A percentile compares a stretch with the other conserved stretches of the same genome.
phyloP scores from a whole-genome alignment of 2,888 invertebrate species.

The Mimumesa dahlbomi region DNA sequence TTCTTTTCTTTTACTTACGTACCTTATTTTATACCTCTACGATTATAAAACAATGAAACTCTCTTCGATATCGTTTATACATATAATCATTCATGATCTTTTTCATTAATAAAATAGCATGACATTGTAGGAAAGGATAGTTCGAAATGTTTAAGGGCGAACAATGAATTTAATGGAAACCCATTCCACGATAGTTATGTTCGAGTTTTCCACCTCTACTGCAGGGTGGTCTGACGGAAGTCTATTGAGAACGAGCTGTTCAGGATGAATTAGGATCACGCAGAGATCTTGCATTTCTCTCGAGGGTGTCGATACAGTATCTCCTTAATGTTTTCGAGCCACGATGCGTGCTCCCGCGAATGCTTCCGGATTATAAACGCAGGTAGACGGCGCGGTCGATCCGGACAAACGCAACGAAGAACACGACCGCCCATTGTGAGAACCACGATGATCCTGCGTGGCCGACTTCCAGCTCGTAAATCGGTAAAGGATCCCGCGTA shows the following conservation, averaged over 20 bases:
- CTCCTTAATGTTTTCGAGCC: conserved; percentile 32
- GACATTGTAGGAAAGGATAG: no score
- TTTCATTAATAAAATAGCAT: no score
- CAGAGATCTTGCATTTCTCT: conserved; percentile 8
- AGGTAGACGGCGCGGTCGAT: conserved; percentile 60
- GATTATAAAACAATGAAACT: no score
- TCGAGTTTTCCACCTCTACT: conserved; percentile 2
- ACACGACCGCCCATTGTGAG: conserved; percentile 67
- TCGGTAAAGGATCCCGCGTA: conserved; percentile 56
- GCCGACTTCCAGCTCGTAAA: conserved; percentile 54
- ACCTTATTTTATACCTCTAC: no score
- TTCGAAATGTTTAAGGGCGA: no score
- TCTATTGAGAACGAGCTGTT: conserved; percentile 20
- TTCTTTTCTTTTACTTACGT: no score
- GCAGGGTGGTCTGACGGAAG: conserved; percentile 38
- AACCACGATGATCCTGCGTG: conserved; percentile 45
- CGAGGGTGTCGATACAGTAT: conserved; percentile 38
- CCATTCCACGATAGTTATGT: background rate
- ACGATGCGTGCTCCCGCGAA: conserved; percentile 68
- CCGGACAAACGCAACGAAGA: conserved; percentile 63
- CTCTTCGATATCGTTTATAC: no score
- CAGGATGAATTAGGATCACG: conserved; percentile 19
- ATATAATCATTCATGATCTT: no score
- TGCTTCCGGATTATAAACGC: conserved; percentile 67
- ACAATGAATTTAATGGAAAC: no score